These are phyloP conservation scores for Petroica traversi DNA, from an alignment of 2,113 vertebrate genomes.

Conservation along the genomic window DNA sequence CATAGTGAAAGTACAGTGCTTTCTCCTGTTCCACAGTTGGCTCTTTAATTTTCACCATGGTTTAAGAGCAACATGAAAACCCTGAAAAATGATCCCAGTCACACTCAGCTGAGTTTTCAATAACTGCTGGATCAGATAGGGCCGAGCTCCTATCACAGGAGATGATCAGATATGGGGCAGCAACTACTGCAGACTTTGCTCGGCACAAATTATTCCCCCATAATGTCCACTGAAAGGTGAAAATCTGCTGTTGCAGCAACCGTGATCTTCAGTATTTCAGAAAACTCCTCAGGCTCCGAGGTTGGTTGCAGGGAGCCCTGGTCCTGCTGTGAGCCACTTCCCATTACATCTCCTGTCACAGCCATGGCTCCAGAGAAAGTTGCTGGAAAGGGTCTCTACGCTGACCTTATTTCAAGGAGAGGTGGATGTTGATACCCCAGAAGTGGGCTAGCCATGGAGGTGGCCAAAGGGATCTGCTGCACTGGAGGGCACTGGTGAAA, in stretches of 20 bases:
- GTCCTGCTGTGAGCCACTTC: not conserved
- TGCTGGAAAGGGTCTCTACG: fast-evolving
- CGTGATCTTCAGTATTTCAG: not conserved
- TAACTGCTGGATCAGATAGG: slow-evolving; percentile 45
- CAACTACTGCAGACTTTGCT: not conserved
- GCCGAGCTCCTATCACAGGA: fast-evolving
- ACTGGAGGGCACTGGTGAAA: not conserved
- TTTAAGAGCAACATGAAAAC: slow-evolving; percentile 22
- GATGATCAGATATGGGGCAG: slow-evolving; percentile 13
- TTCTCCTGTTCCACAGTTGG: slow-evolving; percentile 32
- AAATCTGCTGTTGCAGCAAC: not conserved
- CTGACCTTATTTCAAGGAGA: fast-evolving
- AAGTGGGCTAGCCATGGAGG: not conserved
- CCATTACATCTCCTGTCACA: fast-evolving
- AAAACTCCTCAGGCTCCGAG: not conserved
- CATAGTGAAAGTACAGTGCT: slow-evolving; percentile 59
- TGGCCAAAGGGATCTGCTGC: not conserved
- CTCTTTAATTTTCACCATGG: slow-evolving; percentile 9
- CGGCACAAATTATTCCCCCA: fast-evolving
- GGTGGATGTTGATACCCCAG: not conserved
- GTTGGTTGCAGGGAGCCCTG: not conserved
- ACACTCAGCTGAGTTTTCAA: slow-evolving; percentile 46
- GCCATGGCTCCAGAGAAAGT: not conserved
- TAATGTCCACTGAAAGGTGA: not conserved
- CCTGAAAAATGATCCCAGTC: slow-evolving; percentile 22